These are phyloP conservation scores for Candoia aspera DNA, from an alignment of 2,113 vertebrate species.

Conservation along the genomic window DNA sequence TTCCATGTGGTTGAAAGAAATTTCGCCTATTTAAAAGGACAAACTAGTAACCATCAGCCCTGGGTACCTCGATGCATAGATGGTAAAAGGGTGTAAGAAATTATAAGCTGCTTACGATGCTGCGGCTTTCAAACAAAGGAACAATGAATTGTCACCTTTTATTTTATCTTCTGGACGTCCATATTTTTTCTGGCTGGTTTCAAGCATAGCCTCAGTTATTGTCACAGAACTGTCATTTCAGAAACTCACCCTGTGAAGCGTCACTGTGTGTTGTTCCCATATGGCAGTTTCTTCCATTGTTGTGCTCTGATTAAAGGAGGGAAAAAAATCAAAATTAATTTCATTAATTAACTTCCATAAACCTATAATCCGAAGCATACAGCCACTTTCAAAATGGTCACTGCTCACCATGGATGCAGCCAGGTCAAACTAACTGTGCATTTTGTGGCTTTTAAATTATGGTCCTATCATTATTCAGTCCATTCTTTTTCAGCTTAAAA, in stretches of 20 bases:
- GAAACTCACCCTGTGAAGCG: slow-evolving; percentile 94
- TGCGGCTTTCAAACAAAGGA: slow-evolving; percentile 74
- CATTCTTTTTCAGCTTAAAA: background rate
- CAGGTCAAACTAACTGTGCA: background rate
- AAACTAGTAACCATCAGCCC: no score
- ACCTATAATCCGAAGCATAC: background rate
- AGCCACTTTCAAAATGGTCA: background rate
- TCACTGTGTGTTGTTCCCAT: slow-evolving; percentile 99
- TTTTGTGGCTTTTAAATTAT: slow-evolving; percentile 17
- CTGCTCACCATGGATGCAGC: background rate
- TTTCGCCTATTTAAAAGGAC: background rate
- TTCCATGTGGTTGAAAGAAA: background rate
- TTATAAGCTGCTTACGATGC: slow-evolving; percentile 58
- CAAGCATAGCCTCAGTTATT: slow-evolving; percentile 81
- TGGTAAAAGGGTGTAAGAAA: background rate
- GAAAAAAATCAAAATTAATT: slow-evolving; percentile 18
- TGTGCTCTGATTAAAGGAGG: slow-evolving; percentile 82
- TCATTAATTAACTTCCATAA: background rate
- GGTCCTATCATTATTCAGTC: slow-evolving; percentile 43
- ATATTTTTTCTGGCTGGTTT: slow-evolving; percentile 85
- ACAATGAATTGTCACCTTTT: slow-evolving; percentile 76
- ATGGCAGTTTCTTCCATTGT: slow-evolving; percentile 99
- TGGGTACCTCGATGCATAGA: background rate
- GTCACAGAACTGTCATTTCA: slow-evolving; percentile 50
- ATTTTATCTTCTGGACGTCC: slow-evolving; percentile 89